Base-by-base conservation (phyloP, 2,888 invertebrate genomes). In the Ephialtes manifestator region DNA sequence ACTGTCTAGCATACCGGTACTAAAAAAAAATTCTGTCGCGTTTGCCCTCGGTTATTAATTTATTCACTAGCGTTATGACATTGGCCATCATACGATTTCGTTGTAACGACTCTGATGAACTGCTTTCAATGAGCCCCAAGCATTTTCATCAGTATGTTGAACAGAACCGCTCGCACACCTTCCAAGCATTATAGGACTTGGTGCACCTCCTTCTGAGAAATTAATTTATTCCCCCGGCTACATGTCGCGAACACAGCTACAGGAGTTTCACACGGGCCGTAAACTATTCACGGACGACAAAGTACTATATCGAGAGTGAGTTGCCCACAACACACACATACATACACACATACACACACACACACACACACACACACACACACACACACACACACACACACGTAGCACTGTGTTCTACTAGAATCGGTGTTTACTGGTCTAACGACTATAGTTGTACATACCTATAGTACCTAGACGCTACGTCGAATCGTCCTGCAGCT, bases 391-490 rank as follows among this genome's bases (percentile, higher is more conserved):
- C 35, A 13, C 13, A 51, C 11, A 28, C 39, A 53, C 24, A n/a
- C 79, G 24, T 46, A 53, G 43, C 68, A 43, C 31, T 11, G 58
- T 55, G 74, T 70, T 67, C 60, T 8, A 18, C 63, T 53, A 43
- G 74, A 68, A 60, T 43, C 53, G 74, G 70, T 75, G 63, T 79
- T 83, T 75, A 74, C 72, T 39, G 60, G 48, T 13, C 79, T 74
- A 83, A 83, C 74, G 78, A 83, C 79, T 75, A 31, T 43, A 51
- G 35, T 51, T 15, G 39, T 39, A 39, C 10, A 39, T 39, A 51
- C 51, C 18, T 68, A 72, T 53, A 31, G 13, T 28, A 31, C 0
- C 35, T 20, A 10, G 35, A 24, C 65, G 39, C 31, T 53, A 31
- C 13, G 11, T 20, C 24, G 48, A 63, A 35, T 39, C n/a, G 76